A percentile compares a stretch with the other conserved stretches of the same genome.
Evolutionary conservation across 2,113 vertebrate species (phyloP).

Genomic region (Tetrax tetrax): DNA sequence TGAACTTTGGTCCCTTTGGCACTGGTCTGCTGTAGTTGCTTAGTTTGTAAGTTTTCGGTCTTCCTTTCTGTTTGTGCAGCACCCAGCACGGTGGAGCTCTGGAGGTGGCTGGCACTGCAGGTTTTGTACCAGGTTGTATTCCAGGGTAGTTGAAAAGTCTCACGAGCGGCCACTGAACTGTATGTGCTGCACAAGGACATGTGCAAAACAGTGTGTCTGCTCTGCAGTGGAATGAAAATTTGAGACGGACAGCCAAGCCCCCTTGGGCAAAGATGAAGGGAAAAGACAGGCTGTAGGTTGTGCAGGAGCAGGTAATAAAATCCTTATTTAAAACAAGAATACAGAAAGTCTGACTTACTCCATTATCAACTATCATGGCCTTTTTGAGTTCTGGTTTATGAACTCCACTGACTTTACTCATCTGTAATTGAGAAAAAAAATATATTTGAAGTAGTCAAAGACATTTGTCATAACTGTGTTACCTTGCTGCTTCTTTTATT

Average conservation of each 20-base stretch:
- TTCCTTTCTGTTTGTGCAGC: neutral
- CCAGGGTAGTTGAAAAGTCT: neutral
- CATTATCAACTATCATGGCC: neutral
- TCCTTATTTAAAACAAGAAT: neutral
- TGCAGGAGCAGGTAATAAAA: neutral
- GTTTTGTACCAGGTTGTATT: neutral
- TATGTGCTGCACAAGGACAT: neutral
- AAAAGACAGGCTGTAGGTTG: neutral
- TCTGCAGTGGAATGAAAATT: neutral
- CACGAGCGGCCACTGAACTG: neutral
- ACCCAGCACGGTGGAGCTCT: neutral
- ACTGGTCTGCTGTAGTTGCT: neutral
- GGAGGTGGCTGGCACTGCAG: neutral
- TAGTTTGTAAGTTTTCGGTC: neutral
- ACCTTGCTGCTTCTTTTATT: neutral
- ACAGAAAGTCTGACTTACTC: neutral
- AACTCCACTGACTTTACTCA: neutral
- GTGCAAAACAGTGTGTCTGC: neutral
- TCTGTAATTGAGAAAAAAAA: neutral
- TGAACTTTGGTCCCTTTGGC: neutral
- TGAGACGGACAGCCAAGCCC: neutral
- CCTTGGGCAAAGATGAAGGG: neutral
- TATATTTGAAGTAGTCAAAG: neutral
- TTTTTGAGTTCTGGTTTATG: neutral
- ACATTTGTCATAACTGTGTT: neutral